These are phyloP conservation scores for Drosophila nr. perissopoda DNA, from an alignment of 2,888 invertebrate species.

Conservation along the genomic window DNA sequence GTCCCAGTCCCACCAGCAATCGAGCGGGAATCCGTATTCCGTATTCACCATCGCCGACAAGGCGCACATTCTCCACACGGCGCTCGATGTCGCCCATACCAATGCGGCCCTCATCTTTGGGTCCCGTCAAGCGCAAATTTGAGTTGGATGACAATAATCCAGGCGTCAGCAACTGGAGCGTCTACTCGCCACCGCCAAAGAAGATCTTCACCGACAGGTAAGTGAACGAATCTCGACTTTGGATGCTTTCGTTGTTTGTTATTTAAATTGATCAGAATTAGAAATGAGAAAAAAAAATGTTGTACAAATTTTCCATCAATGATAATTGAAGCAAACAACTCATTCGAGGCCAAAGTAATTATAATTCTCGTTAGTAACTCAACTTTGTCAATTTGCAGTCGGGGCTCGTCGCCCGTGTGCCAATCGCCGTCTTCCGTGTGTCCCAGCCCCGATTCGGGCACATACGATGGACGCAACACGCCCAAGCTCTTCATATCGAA, in stretches of 20 bases:
- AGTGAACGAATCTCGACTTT: slow-evolving; percentile 8
- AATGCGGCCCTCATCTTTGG: slow-evolving; percentile 91
- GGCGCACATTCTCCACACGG: slow-evolving; percentile 92
- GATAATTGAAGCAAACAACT: neutral
- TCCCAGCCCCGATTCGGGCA: slow-evolving; percentile 85
- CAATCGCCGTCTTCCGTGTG: slow-evolving; percentile 85
- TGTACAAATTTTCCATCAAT: neutral
- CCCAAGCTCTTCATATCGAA: slow-evolving; percentile 85
- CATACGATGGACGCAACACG: slow-evolving; percentile 85
- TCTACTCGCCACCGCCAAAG: slow-evolving; percentile 85
- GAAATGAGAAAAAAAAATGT: neutral
- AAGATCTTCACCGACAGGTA: slow-evolving; percentile 84
- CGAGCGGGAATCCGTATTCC: slow-evolving; percentile 84
- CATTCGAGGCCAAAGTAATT: neutral
- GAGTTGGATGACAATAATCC: slow-evolving; percentile 83
- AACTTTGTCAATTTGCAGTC: slow-evolving; percentile 64
- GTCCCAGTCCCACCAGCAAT: slow-evolving; percentile 87
- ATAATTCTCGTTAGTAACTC: neutral
- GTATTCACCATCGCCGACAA: slow-evolving; percentile 93
- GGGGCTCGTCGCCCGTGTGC: slow-evolving; percentile 84
- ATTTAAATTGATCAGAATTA: neutral
- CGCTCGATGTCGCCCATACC: slow-evolving; percentile 96
- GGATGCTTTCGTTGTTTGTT: neutral
- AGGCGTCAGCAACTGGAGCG: slow-evolving; percentile 81
- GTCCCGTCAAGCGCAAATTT: slow-evolving; percentile 87